Conservation (phyloP, 2,888 invertebrate genomes). For the Thymelicus sylvestris region DNA sequence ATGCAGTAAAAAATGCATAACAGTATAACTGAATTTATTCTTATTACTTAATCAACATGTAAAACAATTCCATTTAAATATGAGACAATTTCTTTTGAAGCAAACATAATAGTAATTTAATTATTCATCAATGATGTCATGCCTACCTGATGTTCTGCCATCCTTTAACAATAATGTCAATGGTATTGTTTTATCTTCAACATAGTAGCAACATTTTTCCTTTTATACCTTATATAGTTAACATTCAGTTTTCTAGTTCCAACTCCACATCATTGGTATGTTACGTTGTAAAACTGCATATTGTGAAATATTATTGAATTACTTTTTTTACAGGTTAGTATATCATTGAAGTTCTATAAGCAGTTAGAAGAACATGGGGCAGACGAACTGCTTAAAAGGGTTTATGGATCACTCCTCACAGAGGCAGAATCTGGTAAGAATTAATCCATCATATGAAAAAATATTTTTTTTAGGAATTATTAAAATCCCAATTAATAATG, state of each 20-base stretch:
- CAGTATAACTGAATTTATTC: too few species aligned
- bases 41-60: too few species aligned
- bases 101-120: background rate
- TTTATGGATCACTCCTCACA: conserved; percentile 93
- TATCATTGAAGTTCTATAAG: conserved; percentile 98
- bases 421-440: conserved; percentile 93
- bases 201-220: too few species aligned
- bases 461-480: background rate
- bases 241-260: too few species aligned
- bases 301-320: background rate
- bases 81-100: background rate
- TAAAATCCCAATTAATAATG: too few species aligned
- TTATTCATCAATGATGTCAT: conserved; percentile 9
- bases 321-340: conserved; percentile 92
- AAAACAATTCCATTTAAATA: too few species aligned
- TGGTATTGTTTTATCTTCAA: too few species aligned
- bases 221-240: too few species aligned
- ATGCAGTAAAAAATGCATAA: too few species aligned
- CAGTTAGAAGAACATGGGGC: conserved; percentile 99
- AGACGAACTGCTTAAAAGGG: conserved; percentile 96
- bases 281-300: too few species aligned
- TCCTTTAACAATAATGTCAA: too few species aligned
- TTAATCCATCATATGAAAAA: background rate
- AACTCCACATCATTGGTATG: too few species aligned
- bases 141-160: background rate